phyloP scores from a whole-genome alignment of 53 echinoderm and acorn worm species.

The Astropecten irregularis region DNA sequence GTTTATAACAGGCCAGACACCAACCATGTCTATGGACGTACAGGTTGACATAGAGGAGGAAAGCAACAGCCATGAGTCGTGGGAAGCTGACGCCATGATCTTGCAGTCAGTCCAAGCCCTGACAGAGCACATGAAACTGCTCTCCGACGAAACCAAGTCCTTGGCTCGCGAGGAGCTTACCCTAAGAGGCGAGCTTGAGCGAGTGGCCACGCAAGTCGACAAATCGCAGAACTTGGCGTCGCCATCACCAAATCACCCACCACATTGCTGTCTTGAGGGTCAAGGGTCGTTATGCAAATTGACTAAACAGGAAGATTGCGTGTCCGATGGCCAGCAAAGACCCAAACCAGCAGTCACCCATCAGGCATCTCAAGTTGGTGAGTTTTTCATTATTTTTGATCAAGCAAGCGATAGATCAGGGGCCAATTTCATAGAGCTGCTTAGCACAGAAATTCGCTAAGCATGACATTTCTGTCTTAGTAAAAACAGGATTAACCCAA shows the following conservation, averaged over 20 bases:
- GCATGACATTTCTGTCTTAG: too few relatives aligned
- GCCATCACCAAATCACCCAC: not conserved
- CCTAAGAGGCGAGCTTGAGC: conserved; percentile 52
- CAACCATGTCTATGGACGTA: not conserved
- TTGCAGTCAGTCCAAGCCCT: conserved; percentile 54
- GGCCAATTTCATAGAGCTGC: too few relatives aligned
- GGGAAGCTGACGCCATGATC: conserved; percentile 24
- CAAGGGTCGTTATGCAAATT: conserved; percentile 19
- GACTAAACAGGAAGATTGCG: not conserved
- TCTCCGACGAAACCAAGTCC: conserved; percentile 50
- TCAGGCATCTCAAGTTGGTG: conserved; percentile 47
- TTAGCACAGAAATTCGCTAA: too few relatives aligned
- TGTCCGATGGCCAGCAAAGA: not conserved
- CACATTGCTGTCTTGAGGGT: conserved; percentile 1
- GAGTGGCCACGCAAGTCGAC: conserved; percentile 63
- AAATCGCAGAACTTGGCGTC: not conserved
- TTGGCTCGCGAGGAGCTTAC: conserved; percentile 58
- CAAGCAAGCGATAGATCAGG: too few relatives aligned
- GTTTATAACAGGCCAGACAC: too few relatives aligned
- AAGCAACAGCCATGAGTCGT: not conserved
- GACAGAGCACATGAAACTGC: conserved; percentile 56
- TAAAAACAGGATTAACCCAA: too few relatives aligned
- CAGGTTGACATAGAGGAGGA: not conserved
- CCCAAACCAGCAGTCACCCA: not conserved
- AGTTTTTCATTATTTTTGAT: not conserved